Evolutionary conservation across 1,140 invertebrate genomes (phyloP), one percentile per base, ranked within the genome.

Genomic region (Tribolium madens): DNA sequence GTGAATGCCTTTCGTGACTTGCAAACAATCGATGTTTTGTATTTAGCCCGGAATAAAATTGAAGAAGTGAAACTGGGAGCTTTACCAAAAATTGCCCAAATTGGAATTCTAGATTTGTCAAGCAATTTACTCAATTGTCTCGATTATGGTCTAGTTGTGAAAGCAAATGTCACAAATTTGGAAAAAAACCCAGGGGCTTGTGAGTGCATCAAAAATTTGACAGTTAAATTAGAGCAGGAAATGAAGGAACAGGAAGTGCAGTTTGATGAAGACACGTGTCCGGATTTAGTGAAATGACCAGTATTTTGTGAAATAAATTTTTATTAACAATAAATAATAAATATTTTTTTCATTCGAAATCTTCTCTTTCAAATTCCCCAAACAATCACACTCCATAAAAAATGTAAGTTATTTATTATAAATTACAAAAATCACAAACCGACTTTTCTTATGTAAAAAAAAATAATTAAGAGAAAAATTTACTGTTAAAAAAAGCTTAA

Each of bases 1-100:
- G 21, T 18, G 0, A 18, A 68, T 1, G 9, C 82, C 18, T 82
- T 84, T 33, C 18, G 4, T 42, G 46, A 75, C 7, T 69, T 85
- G 6, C 21, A 60, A 26, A 73, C 75, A 13, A 77, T 85, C 7
- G 60, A 78, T 4, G 72, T 73, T 13, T 15, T 85, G 17, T 78
- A 76, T 31, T 73, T 85, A n/a, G 46, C 76, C 1, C 75, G 72
- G 36, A 85, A 85, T 36, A 80, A 82, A 48, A 12, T 83, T 13
- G 74, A 18, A 6, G 46, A 53, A 12, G 14, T 83, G 2, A 60
- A 78, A 1, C 7, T 50, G 5, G 33, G 78, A 9, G 52, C 79
- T 2, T 78, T 82, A 42, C 12, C 50, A 12, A 80, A 57, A 7
- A 72, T 60, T 18, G 42, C 10, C 3, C 46, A 68, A n/a, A 75